Percentiles rank a stretch among this genome's conserved stretches.
Conservation (phyloP, 2,113 vertebrate species). For the Vulpes vulpes region DNA sequence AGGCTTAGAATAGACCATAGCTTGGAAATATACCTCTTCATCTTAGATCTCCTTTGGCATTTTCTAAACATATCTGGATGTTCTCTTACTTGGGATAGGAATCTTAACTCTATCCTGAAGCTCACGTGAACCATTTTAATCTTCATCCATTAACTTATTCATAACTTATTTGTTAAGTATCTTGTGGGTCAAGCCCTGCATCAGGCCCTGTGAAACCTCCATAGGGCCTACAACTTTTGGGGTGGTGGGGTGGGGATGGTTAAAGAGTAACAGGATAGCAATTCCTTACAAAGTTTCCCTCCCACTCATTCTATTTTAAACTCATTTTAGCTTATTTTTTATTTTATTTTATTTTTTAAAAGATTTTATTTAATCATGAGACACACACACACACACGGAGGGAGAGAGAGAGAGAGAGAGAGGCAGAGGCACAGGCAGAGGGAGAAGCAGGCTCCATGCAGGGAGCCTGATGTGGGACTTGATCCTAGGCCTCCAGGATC, state of each 20-base stretch:
- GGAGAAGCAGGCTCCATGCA: no score
- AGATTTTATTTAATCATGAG: no score
- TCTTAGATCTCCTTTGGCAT: neutral
- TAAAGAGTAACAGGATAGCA: neutral
- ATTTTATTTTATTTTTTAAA: no score
- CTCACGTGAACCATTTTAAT: neutral
- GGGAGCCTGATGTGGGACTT: no score
- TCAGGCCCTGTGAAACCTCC: neutral
- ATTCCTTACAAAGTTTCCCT: neutral
- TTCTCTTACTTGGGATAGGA: constrained; percentile 34
- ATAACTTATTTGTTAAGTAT: neutral
- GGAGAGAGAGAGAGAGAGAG: no score
- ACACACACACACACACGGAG: no score
- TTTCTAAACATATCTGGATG: neutral
- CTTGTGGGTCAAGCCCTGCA: neutral
- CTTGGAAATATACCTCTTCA: neutral
- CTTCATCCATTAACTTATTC: neutral
- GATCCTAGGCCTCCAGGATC: no score
- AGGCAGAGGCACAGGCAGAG: no score
- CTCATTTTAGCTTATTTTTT: constrained; percentile 32
- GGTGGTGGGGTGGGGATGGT: neutral
- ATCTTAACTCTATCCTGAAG: neutral
- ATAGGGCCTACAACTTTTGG: neutral
- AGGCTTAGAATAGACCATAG: neutral
- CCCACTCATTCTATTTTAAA: constrained; percentile 32